Percentiles rank a stretch among this genome's conserved stretches.
phyloP scores from a whole-genome alignment of 1,140 invertebrate genomes.

The Ceratina australensis region DNA sequence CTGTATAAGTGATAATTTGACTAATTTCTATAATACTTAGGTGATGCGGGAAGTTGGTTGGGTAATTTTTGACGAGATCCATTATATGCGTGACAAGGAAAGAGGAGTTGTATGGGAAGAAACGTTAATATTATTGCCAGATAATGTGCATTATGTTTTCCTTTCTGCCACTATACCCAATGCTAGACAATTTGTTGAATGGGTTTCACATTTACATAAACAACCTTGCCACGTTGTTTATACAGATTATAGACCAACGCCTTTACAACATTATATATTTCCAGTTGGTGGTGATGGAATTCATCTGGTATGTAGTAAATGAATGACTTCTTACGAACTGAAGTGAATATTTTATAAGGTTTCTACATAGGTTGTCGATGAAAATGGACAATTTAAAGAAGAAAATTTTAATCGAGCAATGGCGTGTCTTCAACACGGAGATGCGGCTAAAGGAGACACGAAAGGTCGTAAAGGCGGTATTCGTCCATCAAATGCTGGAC shows the following conservation, averaged over 20 bases:
- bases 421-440: conserved; percentile 89
- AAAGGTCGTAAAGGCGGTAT: conserved; percentile 85
- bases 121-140: conserved; percentile 97
- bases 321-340: conserved; percentile 3
- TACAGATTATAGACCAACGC: conserved; percentile 98
- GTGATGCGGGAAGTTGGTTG: conserved; percentile 99
- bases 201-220: conserved; percentile 97
- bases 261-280: conserved; percentile 98
- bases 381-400: conserved; percentile 93
- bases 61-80: conserved; percentile 99
- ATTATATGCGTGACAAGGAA: conserved; percentile 99
- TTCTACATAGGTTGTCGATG: conserved; percentile 71
- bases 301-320: conserved; percentile 84
- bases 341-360: background rate
- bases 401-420: conserved; percentile 99
- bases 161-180: conserved; percentile 99
- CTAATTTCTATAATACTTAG: conserved; percentile 52
- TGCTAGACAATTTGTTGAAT: conserved; percentile 98
- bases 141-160: conserved; percentile 99
- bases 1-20: conserved; percentile 1
- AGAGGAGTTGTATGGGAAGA: conserved; percentile 99
- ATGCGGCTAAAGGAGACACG: conserved; percentile 88
- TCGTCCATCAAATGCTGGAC: conserved; percentile 82
- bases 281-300: conserved; percentile 96
- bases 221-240: conserved; percentile 99